Conservation (phyloP, 2,113 vertebrate species). For the Pteronura brasiliensis region DNA sequence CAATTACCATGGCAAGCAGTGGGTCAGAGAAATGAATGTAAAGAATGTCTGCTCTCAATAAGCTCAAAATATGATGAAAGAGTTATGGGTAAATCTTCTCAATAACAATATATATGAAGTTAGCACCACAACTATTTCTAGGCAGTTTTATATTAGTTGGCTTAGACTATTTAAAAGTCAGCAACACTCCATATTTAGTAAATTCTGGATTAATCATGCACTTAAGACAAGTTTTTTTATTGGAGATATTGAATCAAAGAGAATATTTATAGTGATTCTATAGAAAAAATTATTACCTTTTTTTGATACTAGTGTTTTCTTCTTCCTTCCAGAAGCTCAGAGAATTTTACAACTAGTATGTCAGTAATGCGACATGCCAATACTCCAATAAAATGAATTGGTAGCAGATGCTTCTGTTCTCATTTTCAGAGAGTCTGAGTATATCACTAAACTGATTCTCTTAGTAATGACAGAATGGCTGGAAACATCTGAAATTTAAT, state of each 20-base stretch:
- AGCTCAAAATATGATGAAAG: background rate
- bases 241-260: background rate
- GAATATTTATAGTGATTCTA: background rate
- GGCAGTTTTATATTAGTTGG: background rate
- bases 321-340: background rate
- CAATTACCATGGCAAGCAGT: background rate
- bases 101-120: background rate
- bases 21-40: background rate
- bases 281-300: background rate
- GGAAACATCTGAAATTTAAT: slow-evolving; percentile 39
- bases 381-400: slow-evolving; percentile 36
- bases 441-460: background rate
- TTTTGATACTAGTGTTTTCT: background rate
- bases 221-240: background rate
- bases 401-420: slow-evolving; percentile 7
- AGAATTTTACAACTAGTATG: slow-evolving; percentile 16
- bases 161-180: background rate
- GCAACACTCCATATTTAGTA: background rate
- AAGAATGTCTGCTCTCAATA: background rate
- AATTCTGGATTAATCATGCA: background rate
- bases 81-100: background rate
- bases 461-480: background rate
- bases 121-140: background rate
- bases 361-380: background rate
- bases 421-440: background rate